Percentiles rank a stretch among this genome's conserved stretches.
phyloP scores from a whole-genome alignment of 1,140 invertebrate species.

The Sminthurides bifidus region DNA sequence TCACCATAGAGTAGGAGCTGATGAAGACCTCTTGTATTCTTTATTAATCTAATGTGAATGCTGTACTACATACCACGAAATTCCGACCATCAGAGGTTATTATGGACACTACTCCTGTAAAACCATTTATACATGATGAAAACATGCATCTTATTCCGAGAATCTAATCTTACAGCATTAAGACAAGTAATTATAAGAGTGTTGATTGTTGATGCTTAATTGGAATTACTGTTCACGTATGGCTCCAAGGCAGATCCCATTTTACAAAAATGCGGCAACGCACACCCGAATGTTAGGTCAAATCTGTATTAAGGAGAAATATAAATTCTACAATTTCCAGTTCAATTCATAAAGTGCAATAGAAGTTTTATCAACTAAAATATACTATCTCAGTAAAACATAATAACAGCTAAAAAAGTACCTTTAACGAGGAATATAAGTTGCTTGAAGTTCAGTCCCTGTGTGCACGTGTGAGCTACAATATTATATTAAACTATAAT shows the following conservation, averaged over 20 bases:
- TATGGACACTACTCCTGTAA: constrained; percentile 73
- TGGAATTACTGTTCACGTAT: constrained; percentile 27
- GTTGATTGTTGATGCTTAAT: neutral
- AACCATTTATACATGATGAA: neutral
- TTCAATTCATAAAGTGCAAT: too few relatives aligned
- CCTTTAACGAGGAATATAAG: too few relatives aligned
- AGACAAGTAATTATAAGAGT: neutral
- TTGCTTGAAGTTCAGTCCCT: too few relatives aligned
- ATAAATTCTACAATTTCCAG: too few relatives aligned
- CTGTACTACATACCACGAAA: constrained; percentile 65
- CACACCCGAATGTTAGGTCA: too few relatives aligned
- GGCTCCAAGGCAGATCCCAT: constrained; percentile 22
- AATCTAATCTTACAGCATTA: neutral
- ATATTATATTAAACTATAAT: too few relatives aligned
- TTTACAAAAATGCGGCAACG: too few relatives aligned
- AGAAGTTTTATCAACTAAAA: too few relatives aligned
- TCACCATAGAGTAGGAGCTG: neutral
- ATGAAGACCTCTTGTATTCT: constrained; percentile 5
- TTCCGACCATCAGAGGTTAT: constrained; percentile 89
- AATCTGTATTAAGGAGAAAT: too few relatives aligned
- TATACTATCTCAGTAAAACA: too few relatives aligned
- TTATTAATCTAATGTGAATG: neutral
- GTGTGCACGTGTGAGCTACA: too few relatives aligned
- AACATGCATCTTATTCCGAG: neutral
- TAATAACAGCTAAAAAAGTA: too few relatives aligned